Evolutionary conservation across 2,797 vertebrate genomes (phyloP).

Genomic region (Xyrichtys novacula): DNA sequence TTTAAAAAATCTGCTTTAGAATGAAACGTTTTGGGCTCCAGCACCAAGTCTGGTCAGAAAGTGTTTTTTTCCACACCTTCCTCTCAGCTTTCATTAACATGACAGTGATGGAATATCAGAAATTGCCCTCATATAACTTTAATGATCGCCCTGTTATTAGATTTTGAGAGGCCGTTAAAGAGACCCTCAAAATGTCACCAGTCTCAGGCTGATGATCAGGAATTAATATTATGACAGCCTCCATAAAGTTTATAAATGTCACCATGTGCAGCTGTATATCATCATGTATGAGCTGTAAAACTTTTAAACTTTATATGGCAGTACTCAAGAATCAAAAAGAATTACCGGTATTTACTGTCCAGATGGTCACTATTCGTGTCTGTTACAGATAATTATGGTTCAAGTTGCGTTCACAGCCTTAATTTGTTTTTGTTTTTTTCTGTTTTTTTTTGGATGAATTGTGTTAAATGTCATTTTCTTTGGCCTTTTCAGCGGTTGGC

Average conservation of each 20-base stretch:
- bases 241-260: constrained; percentile 78
- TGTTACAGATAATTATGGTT: constrained; percentile 28
- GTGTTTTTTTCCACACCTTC: constrained; percentile 18
- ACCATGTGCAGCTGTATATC: constrained; percentile 57
- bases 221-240: constrained; percentile 73
- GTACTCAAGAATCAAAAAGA: constrained; percentile 43
- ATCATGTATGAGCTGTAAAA: constrained; percentile 55
- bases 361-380: constrained; percentile 52
- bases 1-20: constrained; percentile 21
- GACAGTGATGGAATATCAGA: constrained; percentile 67
- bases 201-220: constrained; percentile 69
- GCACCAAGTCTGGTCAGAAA: background rate
- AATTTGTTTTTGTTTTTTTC: background rate
- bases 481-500: constrained; percentile 89
- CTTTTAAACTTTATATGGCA: constrained; percentile 47
- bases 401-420: constrained; percentile 6
- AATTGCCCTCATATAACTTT: constrained; percentile 68
- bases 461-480: constrained; percentile 18
- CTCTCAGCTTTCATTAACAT: constrained; percentile 58
- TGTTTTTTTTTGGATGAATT: background rate
- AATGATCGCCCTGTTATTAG: constrained; percentile 67
- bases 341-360: constrained; percentile 56
- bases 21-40: constrained; percentile 22
- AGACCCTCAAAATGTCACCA: constrained; percentile 72
- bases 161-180: constrained; percentile 73